Evolutionary conservation across 1,140 invertebrate species (phyloP), one percentile per base, ranked within the genome.

Genomic region (Rhopalosiphum maidis): DNA sequence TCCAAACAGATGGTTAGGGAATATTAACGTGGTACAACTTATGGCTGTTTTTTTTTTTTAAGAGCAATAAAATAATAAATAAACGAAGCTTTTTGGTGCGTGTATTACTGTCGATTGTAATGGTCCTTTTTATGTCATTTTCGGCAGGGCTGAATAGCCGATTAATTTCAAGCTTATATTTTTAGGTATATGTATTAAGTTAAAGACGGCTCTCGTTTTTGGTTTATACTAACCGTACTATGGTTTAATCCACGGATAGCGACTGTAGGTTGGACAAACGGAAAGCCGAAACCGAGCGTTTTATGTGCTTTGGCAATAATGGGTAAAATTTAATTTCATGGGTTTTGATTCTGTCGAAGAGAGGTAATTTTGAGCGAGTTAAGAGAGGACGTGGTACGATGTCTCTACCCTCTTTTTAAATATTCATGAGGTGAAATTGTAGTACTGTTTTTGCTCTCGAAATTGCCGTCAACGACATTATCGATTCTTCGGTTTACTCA

Each of bases 311-410:
- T 22, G 82, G 91, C 37, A 85, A 54, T 86, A 93, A 93, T 83
- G 82, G 91, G n/a, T 37, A 46, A 83, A 93, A 93, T 93, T 93
- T 93, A 93, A 93, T 93, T 93, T 93, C 91, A 93, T 93, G 91
- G 91, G 68, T 93, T 93, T 93, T 93, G 91, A 93, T 93, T 93
- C 82, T 37, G 54, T 90, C 43, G 37, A 41, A 93, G 82, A 54
- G 48, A 85, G 82, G 82, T 83, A 85, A 37, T 55, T 93, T 93
- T 51, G 48, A 93, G 48, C 8, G 48, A 82, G 82, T 86, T 93
- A 55, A 93, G 46, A 54, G 82, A 30, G 77, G 48, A 85, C n/a
- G 43, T n/a, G 48, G 48, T 25, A 77, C n/a, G 9, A 18, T 55
- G 82, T 43, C 6, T 43, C 37, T 93, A 41, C 9, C 15, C 35